Evolutionary conservation across 1,140 invertebrate species (phyloP), one percentile per base, ranked within the genome.

Genomic region (Stenopsyche tienmushanensis): DNA sequence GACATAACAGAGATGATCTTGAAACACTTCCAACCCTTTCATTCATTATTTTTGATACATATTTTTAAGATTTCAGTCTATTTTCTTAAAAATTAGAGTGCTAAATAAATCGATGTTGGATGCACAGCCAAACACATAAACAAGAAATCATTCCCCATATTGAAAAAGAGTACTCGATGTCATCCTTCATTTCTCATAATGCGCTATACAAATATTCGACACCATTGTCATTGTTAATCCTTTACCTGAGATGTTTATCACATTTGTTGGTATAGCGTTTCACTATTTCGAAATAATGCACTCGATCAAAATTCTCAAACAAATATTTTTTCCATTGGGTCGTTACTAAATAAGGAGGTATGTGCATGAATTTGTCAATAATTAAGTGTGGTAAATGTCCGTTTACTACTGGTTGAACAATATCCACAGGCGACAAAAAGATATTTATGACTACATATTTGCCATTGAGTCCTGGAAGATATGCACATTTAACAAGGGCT

Each of bases 171-270:
- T n/a, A n/a, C n/a, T n/a, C n/a, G n/a, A n/a, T n/a, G n/a, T n/a
- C n/a, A n/a, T n/a, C n/a, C 5, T 20, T 2, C 10, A 17, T 49
- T 49, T 49, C 23, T 49, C 23, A 9, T 21, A 15, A 10, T 20
- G 3, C 2, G 45, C 17, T 20, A 20, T 49, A 49, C 18, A 49
- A n/a, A n/a, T n/a, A n/a, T 39, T 39, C n/a, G 15, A 21, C 8
- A 20, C 45, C 23, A 49, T 49, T 53, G 50, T 29, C 26, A 24
- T 25, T 10, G 50, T 23, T 25, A 53, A 53, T 53, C 50, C 50
- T 24, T n/a, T 25, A 53, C 15, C 20, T 24, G 15, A 25, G 50
- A 53, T 53, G 25, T 25, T 25, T 53, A 53, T 53, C 50, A 17
- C 15, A 17, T 25, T 29, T 25, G 18, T 53, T 3, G 24, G 50